Conservation (phyloP, 2,797 vertebrate genomes). For the Pogonophryne albipinna region DNA sequence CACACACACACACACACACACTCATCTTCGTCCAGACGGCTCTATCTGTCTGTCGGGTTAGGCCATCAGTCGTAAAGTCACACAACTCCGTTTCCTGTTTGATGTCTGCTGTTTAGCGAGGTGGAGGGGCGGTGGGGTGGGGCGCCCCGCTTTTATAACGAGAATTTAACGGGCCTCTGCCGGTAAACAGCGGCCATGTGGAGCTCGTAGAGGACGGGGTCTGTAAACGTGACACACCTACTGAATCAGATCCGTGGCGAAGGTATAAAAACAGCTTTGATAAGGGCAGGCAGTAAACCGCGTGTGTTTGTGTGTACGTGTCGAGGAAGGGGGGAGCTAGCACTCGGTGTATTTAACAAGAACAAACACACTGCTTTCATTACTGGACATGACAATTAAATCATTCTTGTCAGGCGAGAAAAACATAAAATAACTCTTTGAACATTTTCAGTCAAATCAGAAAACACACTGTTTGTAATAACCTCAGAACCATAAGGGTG, state of each 20-base stretch:
- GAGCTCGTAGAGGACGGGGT: conserved; percentile 44
- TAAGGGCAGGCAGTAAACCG: conserved; percentile 64
- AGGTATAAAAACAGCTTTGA: conserved; percentile 64
- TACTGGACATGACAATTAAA: conserved; percentile 54
- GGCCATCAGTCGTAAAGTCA: conserved; percentile 65
- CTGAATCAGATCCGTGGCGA: conserved; percentile 58
- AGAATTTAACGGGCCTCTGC: conserved; percentile 57
- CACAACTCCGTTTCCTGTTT: conserved; percentile 65
- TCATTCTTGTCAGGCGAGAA: conserved; percentile 39
- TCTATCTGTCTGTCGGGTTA: conserved; percentile 56
- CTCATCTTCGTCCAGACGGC: conserved; percentile 64
- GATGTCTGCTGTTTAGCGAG: conserved; percentile 62
- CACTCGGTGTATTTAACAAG: conserved; percentile 51
- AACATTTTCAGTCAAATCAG: conserved; percentile 25
- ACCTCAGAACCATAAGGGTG: conserved; percentile 33
- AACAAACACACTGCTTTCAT: conserved; percentile 64
- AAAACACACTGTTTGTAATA: conserved; percentile 45
- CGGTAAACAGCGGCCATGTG: conserved; percentile 68
- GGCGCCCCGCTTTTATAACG: conserved; percentile 31
- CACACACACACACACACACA: conserved; percentile 44
- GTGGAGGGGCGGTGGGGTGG: not conserved
- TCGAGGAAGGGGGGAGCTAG: conserved; percentile 19
- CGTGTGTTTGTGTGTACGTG: conserved; percentile 55
- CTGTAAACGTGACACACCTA: conserved; percentile 61
- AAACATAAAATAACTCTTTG: conserved; percentile 35